Evolutionary conservation across 2,888 invertebrate species (phyloP), one percentile per base, ranked within the genome.

Genomic region (Resseliella maxima): DNA sequence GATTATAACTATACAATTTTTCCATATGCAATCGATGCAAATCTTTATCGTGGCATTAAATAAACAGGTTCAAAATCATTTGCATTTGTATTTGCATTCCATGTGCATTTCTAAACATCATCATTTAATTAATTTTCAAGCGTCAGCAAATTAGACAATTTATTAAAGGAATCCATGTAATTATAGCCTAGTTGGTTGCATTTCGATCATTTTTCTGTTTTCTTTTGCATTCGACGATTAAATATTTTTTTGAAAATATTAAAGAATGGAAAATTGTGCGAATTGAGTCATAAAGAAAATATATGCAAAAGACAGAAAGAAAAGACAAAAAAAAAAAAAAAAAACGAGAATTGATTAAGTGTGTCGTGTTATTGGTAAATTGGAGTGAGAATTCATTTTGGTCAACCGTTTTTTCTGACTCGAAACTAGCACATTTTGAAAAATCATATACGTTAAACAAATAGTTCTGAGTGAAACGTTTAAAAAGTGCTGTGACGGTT

Each of bases 41-140:
- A 31, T 72, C 31, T 12, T 72, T 72, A 72, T 35, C 72, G 72
- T 24, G 31, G 31, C 31, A 15, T 12, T 72, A 72, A 72, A 72
- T 72, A 72, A 59, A 72, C 31, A 72, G 72, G 31, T 72, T 72
- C 72, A 72, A 72, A 35, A 72, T 31, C 72, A 72, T 72, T 31
- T 72, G n/a, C n/a, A n/a, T n/a, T n/a, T n/a, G n/a, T 15, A 72
- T 31, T 72, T 31, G 31, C 72, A 72, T n/a, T 72, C 2, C 12
- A 72, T 72, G 72, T 12, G 31, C n/a, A n/a, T n/a, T n/a, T n/a
- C n/a, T n/a, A 31, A 6, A 3, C 2, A 27, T 59, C 24, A 2
- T 59, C 24, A 50, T 72, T 72, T 72, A 72, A 72, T 72, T 72
- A 72, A 72, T 72, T 72, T 35, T 59, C 3, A 24, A 59, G 59